phyloP scores from a whole-genome alignment of 2,113 vertebrate genomes.

The Elephantulus edwardii region DNA sequence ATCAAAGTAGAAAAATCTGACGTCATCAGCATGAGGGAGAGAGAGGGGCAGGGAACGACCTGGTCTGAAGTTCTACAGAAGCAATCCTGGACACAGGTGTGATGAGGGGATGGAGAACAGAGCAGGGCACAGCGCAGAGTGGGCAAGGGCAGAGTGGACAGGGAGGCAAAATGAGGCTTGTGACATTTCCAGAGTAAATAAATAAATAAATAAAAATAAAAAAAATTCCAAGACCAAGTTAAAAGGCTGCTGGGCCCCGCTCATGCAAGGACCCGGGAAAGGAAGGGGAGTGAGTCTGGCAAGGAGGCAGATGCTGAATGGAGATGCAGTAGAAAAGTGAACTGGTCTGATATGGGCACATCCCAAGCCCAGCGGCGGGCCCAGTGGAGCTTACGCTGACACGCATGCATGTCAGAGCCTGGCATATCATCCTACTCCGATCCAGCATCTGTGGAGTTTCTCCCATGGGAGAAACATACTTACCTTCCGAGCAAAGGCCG shows the following conservation, averaged over 20 bases:
- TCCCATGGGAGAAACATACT: slow-evolving; percentile 34
- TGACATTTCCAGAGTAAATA: background rate
- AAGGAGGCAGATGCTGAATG: background rate
- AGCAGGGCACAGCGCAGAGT: background rate
- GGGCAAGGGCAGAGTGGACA: background rate
- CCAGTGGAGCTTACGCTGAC: background rate
- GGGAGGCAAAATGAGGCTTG: background rate
- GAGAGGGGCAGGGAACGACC: background rate
- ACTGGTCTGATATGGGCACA: background rate
- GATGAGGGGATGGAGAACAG: background rate
- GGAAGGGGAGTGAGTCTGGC: background rate
- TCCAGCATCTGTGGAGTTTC: background rate
- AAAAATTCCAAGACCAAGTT: background rate
- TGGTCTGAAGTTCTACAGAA: slow-evolving; percentile 1
- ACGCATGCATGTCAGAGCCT: slow-evolving; percentile 27
- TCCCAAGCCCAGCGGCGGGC: background rate
- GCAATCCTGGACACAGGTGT: background rate
- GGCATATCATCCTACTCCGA: background rate
- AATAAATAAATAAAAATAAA: too few species aligned
- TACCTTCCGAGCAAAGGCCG: slow-evolving; percentile 27
- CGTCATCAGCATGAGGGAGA: background rate
- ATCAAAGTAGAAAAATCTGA: background rate
- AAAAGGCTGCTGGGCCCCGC: background rate
- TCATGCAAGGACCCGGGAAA: slow-evolving; percentile 31
- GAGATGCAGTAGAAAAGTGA: background rate